A percentile compares a stretch with the other conserved stretches of the same genome.
Evolutionary conservation across 2,888 invertebrate genomes (phyloP).

Genomic region (Punctoribates punctum): DNA sequence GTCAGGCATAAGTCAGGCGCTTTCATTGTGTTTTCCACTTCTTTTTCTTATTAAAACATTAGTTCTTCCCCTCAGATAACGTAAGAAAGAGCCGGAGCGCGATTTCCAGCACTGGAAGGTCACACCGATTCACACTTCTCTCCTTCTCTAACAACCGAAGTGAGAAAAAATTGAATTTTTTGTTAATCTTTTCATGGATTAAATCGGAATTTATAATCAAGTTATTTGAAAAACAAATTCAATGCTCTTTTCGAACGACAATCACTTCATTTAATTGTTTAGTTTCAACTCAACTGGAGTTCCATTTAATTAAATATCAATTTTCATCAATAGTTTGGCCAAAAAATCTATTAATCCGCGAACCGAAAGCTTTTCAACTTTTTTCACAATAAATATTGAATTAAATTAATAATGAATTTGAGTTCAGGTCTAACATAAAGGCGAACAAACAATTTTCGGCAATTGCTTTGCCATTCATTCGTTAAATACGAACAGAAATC

Average conservation of each 20-base stretch:
- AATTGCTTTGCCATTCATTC: conserved; percentile 1
- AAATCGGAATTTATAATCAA: conserved; percentile 32
- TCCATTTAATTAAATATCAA: conserved; percentile 2
- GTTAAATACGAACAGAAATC: neutral
- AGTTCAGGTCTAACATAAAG: neutral
- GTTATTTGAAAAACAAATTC: conserved; percentile 24
- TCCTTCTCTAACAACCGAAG: neutral
- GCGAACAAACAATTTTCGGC: conserved; percentile 20
- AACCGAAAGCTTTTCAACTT: neutral
- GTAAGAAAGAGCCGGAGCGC: neutral
- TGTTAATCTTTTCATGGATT: conserved; percentile 28
- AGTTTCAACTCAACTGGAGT: neutral
- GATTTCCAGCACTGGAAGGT: neutral
- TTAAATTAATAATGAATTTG: conserved; percentile 23
- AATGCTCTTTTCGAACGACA: neutral
- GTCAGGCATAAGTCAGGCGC: conserved; percentile 5
- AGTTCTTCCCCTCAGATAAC: conserved; percentile 10
- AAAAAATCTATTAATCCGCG: neutral
- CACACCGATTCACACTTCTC: neutral
- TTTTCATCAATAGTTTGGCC: neutral
- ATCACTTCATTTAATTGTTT: neutral
- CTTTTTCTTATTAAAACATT: conserved; percentile 3
- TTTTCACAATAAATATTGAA: neutral
- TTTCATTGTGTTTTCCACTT: conserved; percentile 1
- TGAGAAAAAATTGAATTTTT: conserved; percentile 25